These are phyloP conservation scores for Ciconia boyciana DNA, from an alignment of 2,113 vertebrate genomes.

Conservation along the genomic window DNA sequence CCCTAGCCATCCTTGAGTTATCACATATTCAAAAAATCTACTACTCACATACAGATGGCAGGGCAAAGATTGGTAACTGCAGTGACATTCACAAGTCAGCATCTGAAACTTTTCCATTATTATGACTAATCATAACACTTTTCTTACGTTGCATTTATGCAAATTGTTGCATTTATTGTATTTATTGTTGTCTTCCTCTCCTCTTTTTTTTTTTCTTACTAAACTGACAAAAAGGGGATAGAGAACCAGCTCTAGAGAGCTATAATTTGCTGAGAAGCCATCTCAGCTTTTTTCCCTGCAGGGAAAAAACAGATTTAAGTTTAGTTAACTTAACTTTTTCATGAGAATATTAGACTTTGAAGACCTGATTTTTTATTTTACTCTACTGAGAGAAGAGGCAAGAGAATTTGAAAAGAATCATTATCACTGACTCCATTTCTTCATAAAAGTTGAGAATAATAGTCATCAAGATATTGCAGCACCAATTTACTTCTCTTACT, in stretches of 20 bases:
- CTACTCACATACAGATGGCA: not conserved
- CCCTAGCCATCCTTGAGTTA: not conserved
- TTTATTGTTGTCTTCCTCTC: not conserved
- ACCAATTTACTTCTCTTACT: not conserved
- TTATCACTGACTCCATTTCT: not conserved
- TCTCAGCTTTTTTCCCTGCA: not conserved
- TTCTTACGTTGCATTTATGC: not conserved
- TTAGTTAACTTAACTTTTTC: conserved; percentile 11
- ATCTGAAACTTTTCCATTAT: not conserved
- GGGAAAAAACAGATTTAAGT: not conserved
- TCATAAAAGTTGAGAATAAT: not conserved
- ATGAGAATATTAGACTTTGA: not conserved
- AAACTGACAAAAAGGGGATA: not conserved
- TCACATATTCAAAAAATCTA: not conserved
- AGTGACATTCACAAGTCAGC: not conserved
- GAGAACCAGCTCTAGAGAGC: not conserved
- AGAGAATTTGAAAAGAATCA: not conserved
- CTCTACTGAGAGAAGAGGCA: not conserved
- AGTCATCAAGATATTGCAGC: not conserved
- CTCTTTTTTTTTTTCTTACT: not conserved
- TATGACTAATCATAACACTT: not conserved
- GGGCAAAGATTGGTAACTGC: not conserved
- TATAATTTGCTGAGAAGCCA: not conserved
- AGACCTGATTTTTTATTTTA: not conserved
- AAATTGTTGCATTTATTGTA: not conserved